phyloP scores from a whole-genome alignment of 2,888 invertebrate species.

The Metopia argyrocephala region DNA sequence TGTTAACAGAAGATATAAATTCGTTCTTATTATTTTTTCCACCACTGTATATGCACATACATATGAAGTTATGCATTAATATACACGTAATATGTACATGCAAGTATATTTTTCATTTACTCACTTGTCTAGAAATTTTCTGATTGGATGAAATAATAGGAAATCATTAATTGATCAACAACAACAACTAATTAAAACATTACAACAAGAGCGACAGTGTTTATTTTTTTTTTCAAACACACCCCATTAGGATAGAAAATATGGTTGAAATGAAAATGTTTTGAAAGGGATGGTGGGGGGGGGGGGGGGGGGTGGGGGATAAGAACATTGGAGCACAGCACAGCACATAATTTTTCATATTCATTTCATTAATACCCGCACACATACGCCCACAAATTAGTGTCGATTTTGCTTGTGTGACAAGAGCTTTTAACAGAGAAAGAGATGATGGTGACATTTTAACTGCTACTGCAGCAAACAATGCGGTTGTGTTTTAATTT shows the following conservation, averaged over 20 bases:
- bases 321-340: no score
- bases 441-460: conserved; percentile 49
- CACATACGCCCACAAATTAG: conserved; percentile 46
- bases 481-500: conserved; percentile 53
- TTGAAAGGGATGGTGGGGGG: not conserved
- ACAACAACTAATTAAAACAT: not conserved
- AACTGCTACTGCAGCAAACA: conserved; percentile 57
- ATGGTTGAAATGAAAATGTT: not conserved
- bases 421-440: conserved; percentile 43
- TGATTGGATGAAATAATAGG: conserved; percentile 50
- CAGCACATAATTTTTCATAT: not conserved
- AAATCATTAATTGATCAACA: conserved; percentile 53
- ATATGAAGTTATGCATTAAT: not conserved
- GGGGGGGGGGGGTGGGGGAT: not conserved
- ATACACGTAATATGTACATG: not conserved
- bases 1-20: not conserved
- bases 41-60: not conserved
- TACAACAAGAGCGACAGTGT: not conserved
- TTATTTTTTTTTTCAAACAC: conserved; percentile 20
- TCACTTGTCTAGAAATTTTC: conserved; percentile 3
- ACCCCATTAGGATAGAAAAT: conserved; percentile 44
- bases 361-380: conserved; percentile 11
- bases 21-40: not conserved
- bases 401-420: conserved; percentile 49
- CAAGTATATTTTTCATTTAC: not conserved